Evolutionary conservation across 2,113 vertebrate genomes (phyloP).

Genomic region (Myotis yumanensis): DNA sequence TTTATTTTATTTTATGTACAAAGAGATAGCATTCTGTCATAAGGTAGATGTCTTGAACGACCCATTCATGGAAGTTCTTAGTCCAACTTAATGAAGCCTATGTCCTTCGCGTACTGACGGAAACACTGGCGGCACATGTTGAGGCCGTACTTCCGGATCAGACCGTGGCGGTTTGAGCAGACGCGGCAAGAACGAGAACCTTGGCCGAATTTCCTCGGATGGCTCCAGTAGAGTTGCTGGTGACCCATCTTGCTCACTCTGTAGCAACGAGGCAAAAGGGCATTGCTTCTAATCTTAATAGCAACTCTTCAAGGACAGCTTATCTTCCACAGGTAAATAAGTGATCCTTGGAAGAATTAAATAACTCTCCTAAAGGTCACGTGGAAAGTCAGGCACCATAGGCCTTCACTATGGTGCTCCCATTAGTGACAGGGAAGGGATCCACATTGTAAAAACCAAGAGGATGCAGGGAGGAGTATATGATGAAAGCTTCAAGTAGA

Average conservation of each 20-base stretch:
- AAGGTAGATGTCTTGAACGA: neutral
- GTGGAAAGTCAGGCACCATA: neutral
- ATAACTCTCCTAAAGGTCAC: neutral
- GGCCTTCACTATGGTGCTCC: neutral
- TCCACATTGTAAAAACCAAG: neutral
- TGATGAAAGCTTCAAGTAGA: neutral
- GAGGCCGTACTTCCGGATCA: slow-evolving; percentile 97
- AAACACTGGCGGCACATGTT: slow-evolving; percentile 99
- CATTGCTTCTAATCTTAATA: neutral
- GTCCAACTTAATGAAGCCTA: slow-evolving; percentile 93
- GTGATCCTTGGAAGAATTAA: neutral
- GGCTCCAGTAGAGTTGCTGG: slow-evolving; percentile 98
- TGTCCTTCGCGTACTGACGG: slow-evolving; percentile 99
- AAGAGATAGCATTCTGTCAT: neutral
- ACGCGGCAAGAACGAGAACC: slow-evolving; percentile 97
- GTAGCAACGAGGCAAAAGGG: slow-evolving; percentile 82
- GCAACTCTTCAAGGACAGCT: neutral
- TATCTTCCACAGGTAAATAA: neutral
- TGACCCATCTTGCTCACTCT: slow-evolving; percentile 91
- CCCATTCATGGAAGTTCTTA: slow-evolving; percentile 49
- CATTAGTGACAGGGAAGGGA: neutral
- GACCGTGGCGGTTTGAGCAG: slow-evolving; percentile 96
- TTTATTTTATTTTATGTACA: slow-evolving; percentile 70
- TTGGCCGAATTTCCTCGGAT: slow-evolving; percentile 97
- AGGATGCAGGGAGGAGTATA: neutral